Evolutionary conservation across 2,888 invertebrate genomes (phyloP), one percentile per base, ranked within the genome.

Genomic region (Tanytarsus gracilentus): DNA sequence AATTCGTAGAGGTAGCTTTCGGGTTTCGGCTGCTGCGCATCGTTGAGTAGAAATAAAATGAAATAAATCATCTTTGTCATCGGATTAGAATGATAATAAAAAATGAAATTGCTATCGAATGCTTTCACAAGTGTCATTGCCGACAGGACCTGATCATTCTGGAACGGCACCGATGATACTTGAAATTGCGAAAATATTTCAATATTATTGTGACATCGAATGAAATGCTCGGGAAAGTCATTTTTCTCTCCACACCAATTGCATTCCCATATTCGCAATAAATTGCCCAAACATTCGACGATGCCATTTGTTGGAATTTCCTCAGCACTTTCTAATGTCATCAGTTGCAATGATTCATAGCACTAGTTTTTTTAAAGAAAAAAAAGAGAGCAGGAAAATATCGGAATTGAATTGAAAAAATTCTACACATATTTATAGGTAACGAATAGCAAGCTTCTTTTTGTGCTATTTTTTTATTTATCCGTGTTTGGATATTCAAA

Each of bases 131-230:
- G 50, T 14, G 60, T 60, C 50, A 39, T 26, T n/a, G 60, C 36
- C 6, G 50, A 50, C 23, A 60, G 21, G n/a, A 50, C 25, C 29
- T 49, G 49, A 50, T 60, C 50, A n/a, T 16, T 26, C 14, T 25
- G 50, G 30, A 60, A 60, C 26, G 60, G 60, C 49, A 60, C 60
- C 39, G 60, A 60, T 50, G 60, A 60, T 39, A 50, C 50, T 60
- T 60, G 60, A 60, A 60, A 60, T 60, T 60, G 60, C 14, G 50
- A 50, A 30, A 60, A 60, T 39, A 60, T 60, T 60, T 60, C 60
- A 36, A 60, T 60, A 16, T 60, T 21, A 50, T 60, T 60, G 60
- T 60, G 60, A 33, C 29, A 14, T 30, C 50, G 49, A 14, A 60
- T 50, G 33, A 60, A 60, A 50, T 60, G 60, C 26, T 60, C 60